Conservation (phyloP, 2,888 invertebrate genomes). For the Icerya purchasi region DNA sequence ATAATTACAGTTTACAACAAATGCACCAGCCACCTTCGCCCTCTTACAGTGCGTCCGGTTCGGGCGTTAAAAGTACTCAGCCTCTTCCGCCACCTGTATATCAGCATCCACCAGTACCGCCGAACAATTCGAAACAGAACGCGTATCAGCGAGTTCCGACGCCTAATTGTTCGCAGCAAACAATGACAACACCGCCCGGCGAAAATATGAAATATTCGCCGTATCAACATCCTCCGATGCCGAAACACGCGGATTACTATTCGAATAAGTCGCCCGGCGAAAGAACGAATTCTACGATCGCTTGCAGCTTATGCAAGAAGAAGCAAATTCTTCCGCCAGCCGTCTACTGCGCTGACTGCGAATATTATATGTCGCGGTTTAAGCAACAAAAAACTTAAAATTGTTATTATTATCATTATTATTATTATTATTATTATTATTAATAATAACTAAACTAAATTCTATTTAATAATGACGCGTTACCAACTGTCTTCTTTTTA, state of each 20-base stretch:
- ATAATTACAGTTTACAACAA: too few species aligned
- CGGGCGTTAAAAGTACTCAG: conserved; percentile 6
- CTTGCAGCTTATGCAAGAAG: conserved; percentile 68
- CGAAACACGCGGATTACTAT: conserved; percentile 25
- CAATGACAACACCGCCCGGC: conserved; percentile 1
- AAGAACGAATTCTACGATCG: conserved; percentile 21
- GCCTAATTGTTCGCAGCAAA: conserved; percentile 14
- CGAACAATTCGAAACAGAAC: conserved; percentile 1
- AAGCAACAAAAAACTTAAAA: conserved; percentile 38
- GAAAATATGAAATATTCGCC: conserved; percentile 25
- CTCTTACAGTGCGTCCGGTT: conserved; percentile 2
- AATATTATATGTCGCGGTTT: conserved; percentile 75
- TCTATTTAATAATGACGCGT: too few species aligned
- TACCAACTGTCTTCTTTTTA: too few species aligned
- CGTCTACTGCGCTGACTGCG: conserved; percentile 73
- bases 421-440: too few species aligned
- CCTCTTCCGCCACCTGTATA: conserved; percentile 17
- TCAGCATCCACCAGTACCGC: conserved; percentile 24
- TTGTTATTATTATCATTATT: too few species aligned
- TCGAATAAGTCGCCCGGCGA: conserved; percentile 20
- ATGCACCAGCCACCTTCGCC: not conserved
- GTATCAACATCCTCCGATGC: conserved; percentile 40
- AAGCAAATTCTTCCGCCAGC: conserved; percentile 55
- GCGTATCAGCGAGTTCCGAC: conserved; percentile 21
- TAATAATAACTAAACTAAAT: too few species aligned